A percentile compares a stretch with the other conserved stretches of the same genome.
Conservation (phyloP, 2,113 vertebrate genomes). For the Glaucomys volans region DNA sequence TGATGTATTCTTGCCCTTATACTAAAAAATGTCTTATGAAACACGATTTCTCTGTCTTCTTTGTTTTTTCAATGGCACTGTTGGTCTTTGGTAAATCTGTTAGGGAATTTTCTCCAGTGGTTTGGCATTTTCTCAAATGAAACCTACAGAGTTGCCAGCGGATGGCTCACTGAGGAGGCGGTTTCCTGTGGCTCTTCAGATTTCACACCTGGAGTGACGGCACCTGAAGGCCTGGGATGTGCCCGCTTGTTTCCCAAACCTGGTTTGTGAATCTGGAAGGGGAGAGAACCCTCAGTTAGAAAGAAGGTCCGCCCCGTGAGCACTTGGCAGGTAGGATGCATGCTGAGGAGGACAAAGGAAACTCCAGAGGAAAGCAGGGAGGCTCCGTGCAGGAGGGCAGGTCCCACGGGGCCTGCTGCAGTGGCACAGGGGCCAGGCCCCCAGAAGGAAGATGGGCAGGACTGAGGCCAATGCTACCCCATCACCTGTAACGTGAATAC, state of each 20-base stretch:
- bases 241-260: conserved; percentile 88
- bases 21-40: conserved; percentile 92
- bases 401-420: conserved; percentile 90
- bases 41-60: conserved; percentile 92
- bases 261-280: conserved; percentile 91
- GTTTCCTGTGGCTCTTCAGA: conserved; percentile 92
- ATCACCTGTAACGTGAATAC: conserved; percentile 81
- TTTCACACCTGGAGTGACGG: conserved; percentile 89
- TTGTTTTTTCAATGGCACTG: conserved; percentile 95
- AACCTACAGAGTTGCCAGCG: no score
- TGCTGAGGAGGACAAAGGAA: conserved; percentile 90
- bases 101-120: conserved; percentile 93
- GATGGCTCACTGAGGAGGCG: conserved; percentile 90
- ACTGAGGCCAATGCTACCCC: conserved; percentile 66
- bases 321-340: conserved; percentile 89
- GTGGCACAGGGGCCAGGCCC: conserved; percentile 90
- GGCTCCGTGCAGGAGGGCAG: conserved; percentile 89
- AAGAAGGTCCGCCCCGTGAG: conserved; percentile 90
- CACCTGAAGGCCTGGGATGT: conserved; percentile 90
- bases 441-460: conserved; percentile 88
- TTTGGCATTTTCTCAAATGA: conserved; percentile 90
- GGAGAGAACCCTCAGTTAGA: conserved; percentile 93
- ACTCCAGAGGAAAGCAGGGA: conserved; percentile 91
- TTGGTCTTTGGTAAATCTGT: conserved; percentile 93
- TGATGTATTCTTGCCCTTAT: conserved; percentile 93